These are phyloP conservation scores for Drosophila ochracea DNA, from an alignment of 2,888 invertebrate genomes.

Conservation along the genomic window DNA sequence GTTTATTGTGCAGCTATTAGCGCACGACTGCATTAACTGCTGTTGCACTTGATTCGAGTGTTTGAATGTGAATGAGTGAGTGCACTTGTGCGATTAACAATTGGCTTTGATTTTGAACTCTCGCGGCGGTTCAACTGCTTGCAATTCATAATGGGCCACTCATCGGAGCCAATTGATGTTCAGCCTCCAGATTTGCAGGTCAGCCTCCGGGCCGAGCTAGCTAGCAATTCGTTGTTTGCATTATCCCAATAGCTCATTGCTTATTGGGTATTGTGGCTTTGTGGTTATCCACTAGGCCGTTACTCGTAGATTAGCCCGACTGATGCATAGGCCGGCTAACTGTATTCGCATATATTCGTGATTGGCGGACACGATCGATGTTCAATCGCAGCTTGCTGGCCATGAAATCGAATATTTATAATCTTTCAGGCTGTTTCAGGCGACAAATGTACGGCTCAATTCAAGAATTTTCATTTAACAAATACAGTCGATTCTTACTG, in stretches of 20 bases:
- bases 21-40: slow-evolving; percentile 22
- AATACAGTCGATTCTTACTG: neutral
- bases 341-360: slow-evolving; percentile 22
- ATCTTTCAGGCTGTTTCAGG: neutral
- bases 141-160: slow-evolving; percentile 34
- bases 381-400: slow-evolving; percentile 35
- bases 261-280: slow-evolving; percentile 40
- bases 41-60: slow-evolving; percentile 26
- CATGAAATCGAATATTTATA: slow-evolving; percentile 33
- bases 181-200: slow-evolving; percentile 9
- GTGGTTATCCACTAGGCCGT: slow-evolving; percentile 39
- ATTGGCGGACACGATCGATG: slow-evolving; percentile 27
- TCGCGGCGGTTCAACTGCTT: slow-evolving; percentile 45
- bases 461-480: neutral
- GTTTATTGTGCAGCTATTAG: slow-evolving; percentile 64
- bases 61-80: slow-evolving; percentile 9
- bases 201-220: neutral
- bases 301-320: slow-evolving; percentile 36
- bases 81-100: slow-evolving; percentile 20
- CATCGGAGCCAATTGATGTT: slow-evolving; percentile 29
- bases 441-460: neutral
- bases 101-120: slow-evolving; percentile 51
- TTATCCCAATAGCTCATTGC: slow-evolving; percentile 20
- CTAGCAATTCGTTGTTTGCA: neutral
- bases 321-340: slow-evolving; percentile 33